phyloP scores from a whole-genome alignment of 2,888 invertebrate species.

The Aphodius sticticus region DNA sequence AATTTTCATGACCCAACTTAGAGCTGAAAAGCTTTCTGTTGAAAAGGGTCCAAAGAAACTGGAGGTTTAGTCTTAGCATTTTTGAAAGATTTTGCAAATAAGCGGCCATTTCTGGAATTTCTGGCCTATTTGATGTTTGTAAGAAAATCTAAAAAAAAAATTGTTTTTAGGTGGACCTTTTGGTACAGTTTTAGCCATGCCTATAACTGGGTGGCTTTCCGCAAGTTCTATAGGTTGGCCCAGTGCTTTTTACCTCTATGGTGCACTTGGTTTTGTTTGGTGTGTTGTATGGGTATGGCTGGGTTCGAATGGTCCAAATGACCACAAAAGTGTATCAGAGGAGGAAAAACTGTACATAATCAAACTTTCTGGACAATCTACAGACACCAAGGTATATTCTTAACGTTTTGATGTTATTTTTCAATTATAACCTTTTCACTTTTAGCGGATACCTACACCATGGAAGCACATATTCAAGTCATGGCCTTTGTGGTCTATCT shows the following conservation, averaged over 20 bases:
- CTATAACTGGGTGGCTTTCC: constrained; percentile 76
- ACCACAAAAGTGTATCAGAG: constrained; percentile 66
- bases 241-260: constrained; percentile 79
- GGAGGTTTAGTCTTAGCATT: no score
- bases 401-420: not conserved
- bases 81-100: no score
- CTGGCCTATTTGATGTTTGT: constrained; percentile 10
- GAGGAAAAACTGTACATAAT: constrained; percentile 75
- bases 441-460: constrained; percentile 66
- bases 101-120: no score
- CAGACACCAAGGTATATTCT: constrained; percentile 43
- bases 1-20: no score
- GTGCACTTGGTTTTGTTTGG: constrained; percentile 70
- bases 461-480: constrained; percentile 80
- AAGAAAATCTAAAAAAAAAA: not conserved
- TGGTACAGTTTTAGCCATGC: constrained; percentile 79
- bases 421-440: not conserved
- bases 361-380: constrained; percentile 64
- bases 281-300: constrained; percentile 66
- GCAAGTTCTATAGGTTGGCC: constrained; percentile 78
- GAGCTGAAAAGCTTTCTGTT: no score
- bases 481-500: constrained; percentile 77
- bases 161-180: constrained; percentile 71
- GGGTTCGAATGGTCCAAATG: constrained; percentile 72
- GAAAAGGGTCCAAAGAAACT: no score